Evolutionary conservation across 2,888 invertebrate genomes (phyloP).

Genomic region (Melanotus villosus): DNA sequence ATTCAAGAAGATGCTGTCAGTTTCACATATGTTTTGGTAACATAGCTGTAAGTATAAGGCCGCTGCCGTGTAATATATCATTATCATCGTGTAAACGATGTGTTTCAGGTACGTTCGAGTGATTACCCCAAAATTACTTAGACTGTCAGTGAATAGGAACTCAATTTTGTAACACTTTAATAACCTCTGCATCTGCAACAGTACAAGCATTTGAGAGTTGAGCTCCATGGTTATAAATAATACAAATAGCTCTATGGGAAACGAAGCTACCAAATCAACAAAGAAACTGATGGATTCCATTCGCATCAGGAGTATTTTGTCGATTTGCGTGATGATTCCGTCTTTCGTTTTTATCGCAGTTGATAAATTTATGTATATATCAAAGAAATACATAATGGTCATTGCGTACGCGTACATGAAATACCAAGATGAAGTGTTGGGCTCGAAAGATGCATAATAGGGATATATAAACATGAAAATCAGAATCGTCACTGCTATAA

Average conservation of each 20-base stretch:
- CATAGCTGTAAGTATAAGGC: conserved; percentile 12
- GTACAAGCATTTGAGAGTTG: conserved; percentile 13
- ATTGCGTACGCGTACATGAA: background rate
- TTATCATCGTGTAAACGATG: background rate
- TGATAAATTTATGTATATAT: conserved; percentile 52
- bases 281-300: conserved; percentile 42
- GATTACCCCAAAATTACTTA: background rate
- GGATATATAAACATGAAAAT: conserved; percentile 45
- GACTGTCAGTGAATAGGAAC: conserved; percentile 22
- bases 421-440: background rate
- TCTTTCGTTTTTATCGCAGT: conserved; percentile 52
- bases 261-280: conserved; percentile 46
- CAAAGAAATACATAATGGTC: conserved; percentile 45
- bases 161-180: conserved; percentile 49
- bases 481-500: conserved; percentile 35
- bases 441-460: conserved; percentile 42
- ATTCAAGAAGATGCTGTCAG: background rate
- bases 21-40: conserved; percentile 6
- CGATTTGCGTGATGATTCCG: conserved; percentile 40
- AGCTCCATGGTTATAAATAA: conserved; percentile 30
- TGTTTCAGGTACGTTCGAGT: conserved; percentile 16
- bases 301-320: conserved; percentile 37
- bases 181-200: conserved; percentile 48
- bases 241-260: conserved; percentile 48
- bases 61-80: conserved; percentile 18